A percentile compares a stretch with the other conserved stretches of the same genome.
Evolutionary conservation across 35 echinoderm and acorn worm species (phyloP).

Genomic region (Patiria miniata): DNA sequence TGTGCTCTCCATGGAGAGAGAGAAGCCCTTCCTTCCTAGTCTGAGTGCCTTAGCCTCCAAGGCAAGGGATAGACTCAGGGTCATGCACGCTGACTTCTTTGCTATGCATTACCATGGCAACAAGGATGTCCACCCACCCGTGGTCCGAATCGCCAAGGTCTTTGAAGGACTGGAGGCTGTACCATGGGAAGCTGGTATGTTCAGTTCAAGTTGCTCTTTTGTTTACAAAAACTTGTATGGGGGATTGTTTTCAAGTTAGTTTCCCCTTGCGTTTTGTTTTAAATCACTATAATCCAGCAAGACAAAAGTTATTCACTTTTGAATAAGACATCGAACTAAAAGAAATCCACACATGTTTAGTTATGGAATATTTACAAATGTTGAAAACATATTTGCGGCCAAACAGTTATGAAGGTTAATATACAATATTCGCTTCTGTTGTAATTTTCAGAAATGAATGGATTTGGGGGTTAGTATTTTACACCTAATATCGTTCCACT

Average conservation of each 20-base stretch:
- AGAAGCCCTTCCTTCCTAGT: slow-evolving; percentile 37
- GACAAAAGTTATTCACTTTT: not conserved
- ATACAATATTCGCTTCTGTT: too few species aligned
- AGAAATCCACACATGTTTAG: too few species aligned
- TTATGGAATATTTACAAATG: too few species aligned
- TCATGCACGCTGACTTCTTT: slow-evolving; percentile 61
- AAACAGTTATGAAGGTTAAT: too few species aligned
- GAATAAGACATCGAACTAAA: not conserved
- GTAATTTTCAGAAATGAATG: too few species aligned
- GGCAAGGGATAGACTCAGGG: slow-evolving; percentile 11
- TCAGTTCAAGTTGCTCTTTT: not conserved
- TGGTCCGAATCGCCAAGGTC: slow-evolving; percentile 50
- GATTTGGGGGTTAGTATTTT: too few species aligned
- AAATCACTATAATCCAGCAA: not conserved
- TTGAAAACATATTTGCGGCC: too few species aligned
- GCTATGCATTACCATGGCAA: slow-evolving; percentile 69
- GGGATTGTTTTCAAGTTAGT: not conserved
- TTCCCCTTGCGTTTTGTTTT: not conserved
- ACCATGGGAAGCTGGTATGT: slow-evolving; percentile 69
- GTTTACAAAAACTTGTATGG: not conserved
- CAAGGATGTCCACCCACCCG: slow-evolving; percentile 38
- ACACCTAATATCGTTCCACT: too few species aligned
- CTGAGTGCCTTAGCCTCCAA: not conserved
- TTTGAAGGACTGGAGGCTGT: slow-evolving; percentile 65
- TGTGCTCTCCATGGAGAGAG: slow-evolving; percentile 48